A percentile compares a stretch with the other conserved stretches of the same genome.
Conservation (phyloP, 1,140 invertebrate species). For the Phenacoccus solenopsis region DNA sequence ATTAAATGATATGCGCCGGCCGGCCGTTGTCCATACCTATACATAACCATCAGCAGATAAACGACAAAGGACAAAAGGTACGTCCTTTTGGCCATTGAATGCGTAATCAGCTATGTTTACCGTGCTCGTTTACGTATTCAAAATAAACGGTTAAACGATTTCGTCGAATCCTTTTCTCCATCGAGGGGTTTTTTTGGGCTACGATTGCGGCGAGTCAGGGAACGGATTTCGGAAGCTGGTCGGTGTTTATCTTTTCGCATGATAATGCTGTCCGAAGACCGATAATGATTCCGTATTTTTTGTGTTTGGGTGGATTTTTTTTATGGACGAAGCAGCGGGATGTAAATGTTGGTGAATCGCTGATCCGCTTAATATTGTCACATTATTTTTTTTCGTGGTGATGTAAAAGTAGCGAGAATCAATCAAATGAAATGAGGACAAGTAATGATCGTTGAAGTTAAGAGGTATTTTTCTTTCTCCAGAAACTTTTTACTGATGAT, state of each 20-base stretch:
- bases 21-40: background rate
- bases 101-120: constrained; percentile 4
- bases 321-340: too few relatives aligned
- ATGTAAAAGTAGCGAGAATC: too few relatives aligned
- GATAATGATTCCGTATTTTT: too few relatives aligned
- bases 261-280: background rate
- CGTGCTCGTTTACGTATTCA: constrained; percentile 9
- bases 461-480: too few relatives aligned
- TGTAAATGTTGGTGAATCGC: too few relatives aligned
- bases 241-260: background rate
- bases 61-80: constrained; percentile 16
- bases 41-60: background rate
- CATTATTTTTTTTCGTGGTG: too few relatives aligned
- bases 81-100: constrained; percentile 11
- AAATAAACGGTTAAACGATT: constrained; percentile 8
- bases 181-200: background rate
- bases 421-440: too few relatives aligned
- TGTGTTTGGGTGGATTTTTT: too few relatives aligned
- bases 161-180: background rate
- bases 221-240: background rate
- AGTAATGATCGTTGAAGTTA: too few relatives aligned
- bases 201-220: background rate
- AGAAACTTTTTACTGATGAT: too few relatives aligned
- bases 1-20: constrained; percentile 16
- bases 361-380: too few relatives aligned